Conservation (phyloP, 2,888 invertebrate genomes). For the Neoaliturus tenellus region DNA sequence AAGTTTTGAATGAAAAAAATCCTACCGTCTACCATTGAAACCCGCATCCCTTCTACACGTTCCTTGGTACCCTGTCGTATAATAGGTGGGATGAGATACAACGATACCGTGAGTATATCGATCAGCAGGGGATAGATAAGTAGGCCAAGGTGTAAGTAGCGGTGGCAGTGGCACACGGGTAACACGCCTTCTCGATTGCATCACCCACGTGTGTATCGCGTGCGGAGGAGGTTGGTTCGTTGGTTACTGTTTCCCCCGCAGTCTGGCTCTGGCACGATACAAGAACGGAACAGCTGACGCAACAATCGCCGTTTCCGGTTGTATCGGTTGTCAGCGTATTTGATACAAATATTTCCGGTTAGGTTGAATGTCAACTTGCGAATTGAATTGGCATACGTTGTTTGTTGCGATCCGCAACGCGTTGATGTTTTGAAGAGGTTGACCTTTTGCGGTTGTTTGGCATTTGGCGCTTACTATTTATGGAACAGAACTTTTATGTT, state of each 20-base stretch:
- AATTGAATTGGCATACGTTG: neutral
- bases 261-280: neutral
- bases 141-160: constrained; percentile 11
- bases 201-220: constrained; percentile 13
- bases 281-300: constrained; percentile 29
- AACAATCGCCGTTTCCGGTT: constrained; percentile 13
- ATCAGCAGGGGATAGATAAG: neutral
- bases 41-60: no score
- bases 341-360: neutral
- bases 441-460: no score
- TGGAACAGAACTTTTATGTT: no score
- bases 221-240: constrained; percentile 4
- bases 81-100: no score
- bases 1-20: no score
- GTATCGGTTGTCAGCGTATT: neutral
- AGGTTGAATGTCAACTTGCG: neutral
- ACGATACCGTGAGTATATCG: neutral
- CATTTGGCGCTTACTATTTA: no score
- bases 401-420: neutral
- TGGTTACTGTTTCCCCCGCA: neutral
- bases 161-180: neutral
- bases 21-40: no score
- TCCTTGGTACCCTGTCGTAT: no score
- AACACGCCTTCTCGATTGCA: constrained; percentile 20
- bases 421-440: neutral